Conservation (phyloP, 2,888 invertebrate species). For the Panopea generosa region DNA sequence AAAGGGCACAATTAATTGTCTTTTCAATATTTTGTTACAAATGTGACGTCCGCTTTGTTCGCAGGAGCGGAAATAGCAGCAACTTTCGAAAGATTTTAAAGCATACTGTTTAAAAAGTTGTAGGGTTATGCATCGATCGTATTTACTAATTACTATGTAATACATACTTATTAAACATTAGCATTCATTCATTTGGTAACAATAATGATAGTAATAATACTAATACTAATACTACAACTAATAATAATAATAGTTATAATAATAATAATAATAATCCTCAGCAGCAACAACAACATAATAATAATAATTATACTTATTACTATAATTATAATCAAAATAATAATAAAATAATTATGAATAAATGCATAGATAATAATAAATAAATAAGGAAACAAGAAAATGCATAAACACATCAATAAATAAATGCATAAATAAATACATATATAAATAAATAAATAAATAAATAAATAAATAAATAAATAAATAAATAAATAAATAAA, state of each 20-base stretch:
- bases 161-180: no score
- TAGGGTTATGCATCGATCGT: no score
- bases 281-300: not conserved
- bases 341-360: not conserved
- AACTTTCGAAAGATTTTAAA: no score
- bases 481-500: no score
- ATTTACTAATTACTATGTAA: no score
- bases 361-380: not conserved
- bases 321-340: not conserved
- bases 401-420: not conserved
- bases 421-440: not conserved
- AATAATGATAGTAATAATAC: not conserved
- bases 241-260: not conserved
- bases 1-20: no score
- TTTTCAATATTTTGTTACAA: no score
- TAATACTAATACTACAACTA: no score
- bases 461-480: not conserved
- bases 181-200: no score
- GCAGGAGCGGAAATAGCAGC: no score
- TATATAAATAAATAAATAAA: not conserved
- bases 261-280: not conserved
- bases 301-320: not conserved
- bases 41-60: no score
- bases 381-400: not conserved
- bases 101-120: no score